Evolutionary conservation across 2,888 invertebrate species (phyloP).

Genomic region (Drosophila testacea): DNA sequence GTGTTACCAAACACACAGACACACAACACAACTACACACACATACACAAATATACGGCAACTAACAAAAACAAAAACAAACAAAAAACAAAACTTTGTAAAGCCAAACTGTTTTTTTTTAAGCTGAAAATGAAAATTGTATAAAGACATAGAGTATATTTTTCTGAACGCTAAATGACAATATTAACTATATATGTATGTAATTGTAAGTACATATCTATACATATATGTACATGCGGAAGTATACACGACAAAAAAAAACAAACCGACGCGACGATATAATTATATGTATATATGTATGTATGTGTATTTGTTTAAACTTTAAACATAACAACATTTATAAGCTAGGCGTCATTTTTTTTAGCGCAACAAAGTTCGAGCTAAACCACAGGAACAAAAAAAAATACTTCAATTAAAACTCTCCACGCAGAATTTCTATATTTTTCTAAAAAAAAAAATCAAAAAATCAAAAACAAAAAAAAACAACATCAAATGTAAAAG

Average conservation of each 20-base stretch:
- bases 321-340: constrained; percentile 38
- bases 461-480: constrained; percentile 11
- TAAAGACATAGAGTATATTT: constrained; percentile 71
- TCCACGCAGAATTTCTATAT: constrained; percentile 37
- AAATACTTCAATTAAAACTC: constrained; percentile 19
- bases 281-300: constrained; percentile 29
- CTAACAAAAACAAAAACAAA: not conserved
- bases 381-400: constrained; percentile 19
- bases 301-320: constrained; percentile 58
- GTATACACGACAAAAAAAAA: not conserved
- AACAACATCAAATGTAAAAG: not conserved
- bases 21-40: constrained; percentile 22
- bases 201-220: constrained; percentile 39
- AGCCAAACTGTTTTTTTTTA: constrained; percentile 62
- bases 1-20: constrained; percentile 15
- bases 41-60: constrained; percentile 26
- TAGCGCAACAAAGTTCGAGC: constrained; percentile 24
- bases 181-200: constrained; percentile 62
- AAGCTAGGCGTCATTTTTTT: constrained; percentile 39
- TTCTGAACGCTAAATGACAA: constrained; percentile 81
- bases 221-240: constrained; percentile 22
- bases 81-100: constrained; percentile 38
- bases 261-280: constrained; percentile 14
- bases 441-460: constrained; percentile 38
- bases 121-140: constrained; percentile 45